These are phyloP conservation scores for Ormyrus rosae DNA, from an alignment of 2,888 invertebrate species.

Conservation along the genomic window DNA sequence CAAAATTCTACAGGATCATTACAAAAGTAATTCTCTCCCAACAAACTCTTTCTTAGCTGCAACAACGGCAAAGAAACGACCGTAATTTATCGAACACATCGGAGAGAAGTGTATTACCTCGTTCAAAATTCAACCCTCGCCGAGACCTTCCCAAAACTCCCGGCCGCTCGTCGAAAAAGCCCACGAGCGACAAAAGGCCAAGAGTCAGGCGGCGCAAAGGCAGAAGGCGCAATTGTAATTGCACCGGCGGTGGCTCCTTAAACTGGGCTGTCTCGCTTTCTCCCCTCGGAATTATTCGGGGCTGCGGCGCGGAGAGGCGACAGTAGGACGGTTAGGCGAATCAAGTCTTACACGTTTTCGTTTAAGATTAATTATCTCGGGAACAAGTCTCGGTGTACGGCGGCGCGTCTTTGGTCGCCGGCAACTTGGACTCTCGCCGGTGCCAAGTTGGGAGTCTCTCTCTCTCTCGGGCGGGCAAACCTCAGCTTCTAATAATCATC, in stretches of 20 bases:
- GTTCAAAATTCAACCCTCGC: too few species aligned
- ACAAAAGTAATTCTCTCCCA: too few species aligned
- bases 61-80: too few species aligned
- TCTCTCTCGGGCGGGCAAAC: constrained; percentile 54
- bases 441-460: constrained; percentile 53
- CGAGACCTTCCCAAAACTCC: too few species aligned
- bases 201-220: too few species aligned
- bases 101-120: too few species aligned
- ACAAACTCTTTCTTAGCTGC: too few species aligned
- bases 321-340: constrained; percentile 47
- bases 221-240: constrained; percentile 34
- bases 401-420: constrained; percentile 25
- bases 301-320: constrained; percentile 27
- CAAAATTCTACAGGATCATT: too few species aligned
- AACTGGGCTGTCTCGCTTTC: neutral
- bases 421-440: constrained; percentile 44
- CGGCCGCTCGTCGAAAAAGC: too few species aligned
- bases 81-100: too few species aligned
- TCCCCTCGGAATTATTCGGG: constrained; percentile 20
- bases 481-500: constrained; percentile 63
- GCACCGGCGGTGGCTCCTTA: neutral
- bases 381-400: constrained; percentile 34
- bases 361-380: constrained; percentile 64
- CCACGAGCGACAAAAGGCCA: too few species aligned
- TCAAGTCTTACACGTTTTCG: constrained; percentile 58